Evolutionary conservation across 1,140 invertebrate genomes (phyloP), one percentile per base, ranked within the genome.

Genomic region (Aphidius gifuensis): DNA sequence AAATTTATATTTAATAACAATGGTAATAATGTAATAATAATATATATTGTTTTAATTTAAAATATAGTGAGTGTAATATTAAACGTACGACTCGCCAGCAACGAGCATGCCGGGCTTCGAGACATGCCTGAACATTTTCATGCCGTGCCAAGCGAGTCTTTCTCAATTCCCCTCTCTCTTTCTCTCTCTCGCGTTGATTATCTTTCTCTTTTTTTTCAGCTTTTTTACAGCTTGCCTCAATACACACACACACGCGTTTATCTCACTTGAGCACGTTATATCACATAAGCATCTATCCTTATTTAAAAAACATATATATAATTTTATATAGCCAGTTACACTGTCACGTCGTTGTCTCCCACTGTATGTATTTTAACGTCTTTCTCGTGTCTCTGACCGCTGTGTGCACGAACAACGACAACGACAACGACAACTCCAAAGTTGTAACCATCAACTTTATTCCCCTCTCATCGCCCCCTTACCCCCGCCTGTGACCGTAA

Each of bases 41-140:
- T 32, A 32, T 16, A 16, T 16, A 16, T 16, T 16, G 4, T 32
- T 32, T 32, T 32, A 1, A 32, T 16, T 16, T 32, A 32, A 32
- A 32, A 32, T 32, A 32, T 32, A 3, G 23, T 32, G 23, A 32
- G 23, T 32, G 23, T 32, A 32, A 32, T 32, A 4, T 32, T 32
- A 32, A 32, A 32, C 23, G 23, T 32, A 32, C 55, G 69, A 75
- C 69, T 69, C 69, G 68, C 66, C 70, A 74, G 68, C 74, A 73
- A 74, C 70, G 70, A 75, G 69, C 75, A 79, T 76, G 74, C 71
- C 67, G 73, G 70, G 74, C 70, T 74, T 76, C 71, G 75, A 72
- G 66, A 76, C 76, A 77, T 78, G 76, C 75, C 72, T 72, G 73
- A 58, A 71, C 69, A 71, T 76, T 32, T 63, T 71, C 71, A 69